Evolutionary conservation across 37 sponge, comb jelly and placozoan species (phyloP), one percentile per base, ranked within the genome.

Genomic region (Hormiphora californensis): DNA sequence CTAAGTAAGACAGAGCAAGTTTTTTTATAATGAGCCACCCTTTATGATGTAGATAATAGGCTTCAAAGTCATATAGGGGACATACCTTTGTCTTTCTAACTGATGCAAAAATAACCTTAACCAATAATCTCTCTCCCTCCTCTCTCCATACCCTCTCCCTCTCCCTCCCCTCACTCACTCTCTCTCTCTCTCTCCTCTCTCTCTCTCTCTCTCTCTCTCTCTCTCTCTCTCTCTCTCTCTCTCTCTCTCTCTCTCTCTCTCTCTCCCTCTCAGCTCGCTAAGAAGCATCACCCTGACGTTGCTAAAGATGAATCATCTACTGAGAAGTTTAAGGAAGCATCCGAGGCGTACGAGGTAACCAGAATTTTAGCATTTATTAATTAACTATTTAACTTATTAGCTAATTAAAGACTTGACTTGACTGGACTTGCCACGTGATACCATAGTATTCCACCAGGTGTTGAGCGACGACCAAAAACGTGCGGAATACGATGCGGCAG

Each of bases 271-370:
- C 81, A 73, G 81, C 25, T 73, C 3, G 81, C 81, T 3, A 73
- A 73, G 44, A 73, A 73, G 46, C 81, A 73, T 73, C 81, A 73
- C 44, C 81, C 81, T 27, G 81, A 73, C 25, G 81, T 73, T 23
- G 81, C 81, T 43, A 73, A 73, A 40, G 81, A 73, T 17, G 25
- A 27, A 43, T 43, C 40, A 23, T 73, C 81, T 19, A 23, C 81
- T 40, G 81, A 73, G 7, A 73, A 73, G 27, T 73, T 73, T 33
- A 73, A 73, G 25, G 81, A 73, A 73, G 43, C 43, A 23, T 43
- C 46, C 25, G 81, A 73, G 25, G 81, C 81, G 3, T 73, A 73
- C 27, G 81, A 73, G 46, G 81, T 73, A 21, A 65, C n/a, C n/a
- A n/a, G n/a, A n/a, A n/a, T n/a, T n/a, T n/a, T n/a, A n/a, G n/a